Base-by-base conservation (phyloP, 2,113 vertebrate species). In the Xerus inauris region DNA sequence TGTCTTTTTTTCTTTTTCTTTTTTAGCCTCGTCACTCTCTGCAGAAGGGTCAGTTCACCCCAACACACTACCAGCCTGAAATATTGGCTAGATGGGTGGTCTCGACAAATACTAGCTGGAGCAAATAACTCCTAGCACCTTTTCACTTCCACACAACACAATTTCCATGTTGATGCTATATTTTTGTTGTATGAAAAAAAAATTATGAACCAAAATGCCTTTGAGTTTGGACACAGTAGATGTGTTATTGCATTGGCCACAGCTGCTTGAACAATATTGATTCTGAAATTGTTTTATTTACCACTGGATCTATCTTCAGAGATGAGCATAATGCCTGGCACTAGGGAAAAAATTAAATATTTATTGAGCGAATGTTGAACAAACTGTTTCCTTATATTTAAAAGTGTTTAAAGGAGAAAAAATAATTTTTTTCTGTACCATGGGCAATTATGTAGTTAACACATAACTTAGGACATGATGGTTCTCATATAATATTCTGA, bases 11-110 rank as follows among this genome's bases (percentile, higher is more conserved):
- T 16, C 22, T 26, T 24, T 77, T 84, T 81, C n/a, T 5, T 42
- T 93, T 65, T 76, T 71, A 94, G 67, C 83, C 91, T 47, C 85
- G 94, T 97, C 73, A 54, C 38, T 89, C 95, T 79, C 73, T 69
- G 62, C 54, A 89, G 85, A 54, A 93, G 85, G 64, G n/a, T 93
- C 69, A 59, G 20, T 89, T 89, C 83, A 57, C 42, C 47, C 14
- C 38, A 40, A 76, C 35, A 40, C 26, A n/a, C 17, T 10, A 59
- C 49, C 93, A 76, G 20, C n/a, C 38, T 72, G 87, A 83, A 95
- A 45, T 62, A 5, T 5, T 71, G 45, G 32, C 90, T 47, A 40
- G 69, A 51, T 95, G 97, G 91, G 91, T 95, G 95, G 97, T 94
- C 97, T 14, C 59, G 32, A 30, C 10, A 38, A 81, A 49, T 17